Conservation (phyloP, 2,113 vertebrate species). For the Mesembrinibis cayennensis region DNA sequence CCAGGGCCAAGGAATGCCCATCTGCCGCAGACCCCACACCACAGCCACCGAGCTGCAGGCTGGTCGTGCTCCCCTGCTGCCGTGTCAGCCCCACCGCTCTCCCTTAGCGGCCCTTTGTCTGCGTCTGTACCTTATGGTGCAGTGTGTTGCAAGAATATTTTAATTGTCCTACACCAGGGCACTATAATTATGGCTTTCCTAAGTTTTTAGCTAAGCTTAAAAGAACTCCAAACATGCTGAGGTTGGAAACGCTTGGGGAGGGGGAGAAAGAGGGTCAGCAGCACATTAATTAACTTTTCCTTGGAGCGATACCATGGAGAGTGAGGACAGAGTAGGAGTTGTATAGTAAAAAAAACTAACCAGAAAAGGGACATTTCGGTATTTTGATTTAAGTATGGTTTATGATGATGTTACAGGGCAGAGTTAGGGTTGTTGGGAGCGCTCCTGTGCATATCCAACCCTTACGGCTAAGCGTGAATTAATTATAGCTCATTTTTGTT, state of each 20-base stretch:
- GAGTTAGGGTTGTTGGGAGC: background rate
- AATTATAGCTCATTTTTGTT: conserved; percentile 10
- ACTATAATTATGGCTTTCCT: background rate
- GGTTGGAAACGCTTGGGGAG: background rate
- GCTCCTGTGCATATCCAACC: background rate
- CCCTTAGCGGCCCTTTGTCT: background rate
- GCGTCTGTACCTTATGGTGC: background rate
- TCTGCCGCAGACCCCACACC: background rate
- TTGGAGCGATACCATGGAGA: background rate
- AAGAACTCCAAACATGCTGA: background rate
- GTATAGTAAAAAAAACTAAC: background rate
- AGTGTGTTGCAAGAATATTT: accelerated
- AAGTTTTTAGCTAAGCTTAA: conserved; percentile 1
- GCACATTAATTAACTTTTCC: conserved; percentile 1
- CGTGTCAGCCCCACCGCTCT: background rate
- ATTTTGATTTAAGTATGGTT: background rate
- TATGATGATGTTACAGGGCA: background rate
- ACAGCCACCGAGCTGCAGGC: background rate
- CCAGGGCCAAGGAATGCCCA: background rate
- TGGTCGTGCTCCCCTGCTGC: background rate
- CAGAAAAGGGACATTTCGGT: background rate
- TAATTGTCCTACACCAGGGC: background rate
- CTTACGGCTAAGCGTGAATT: conserved; percentile 20
- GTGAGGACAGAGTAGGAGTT: background rate
- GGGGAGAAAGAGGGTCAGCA: background rate